Percentiles rank a stretch among this genome's conserved stretches.
phyloP scores from a whole-genome alignment of 1,140 invertebrate species.

The Bombyx mandarina region DNA sequence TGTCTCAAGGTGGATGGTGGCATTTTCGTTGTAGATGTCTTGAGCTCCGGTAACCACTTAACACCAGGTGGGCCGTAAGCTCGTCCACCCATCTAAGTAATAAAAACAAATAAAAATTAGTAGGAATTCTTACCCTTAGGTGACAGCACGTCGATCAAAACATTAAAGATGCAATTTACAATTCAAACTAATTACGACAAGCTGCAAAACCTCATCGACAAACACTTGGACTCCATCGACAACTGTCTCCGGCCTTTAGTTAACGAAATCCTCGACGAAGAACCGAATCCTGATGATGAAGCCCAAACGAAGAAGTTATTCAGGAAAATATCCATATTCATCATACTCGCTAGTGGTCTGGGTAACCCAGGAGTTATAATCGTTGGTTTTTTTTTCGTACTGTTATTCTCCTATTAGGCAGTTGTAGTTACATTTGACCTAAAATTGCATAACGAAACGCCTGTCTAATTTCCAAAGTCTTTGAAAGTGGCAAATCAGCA shows the following conservation, averaged over 20 bases:
- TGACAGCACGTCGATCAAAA: constrained; percentile 46
- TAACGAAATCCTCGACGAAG: constrained; percentile 72
- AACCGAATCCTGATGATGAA: constrained; percentile 52
- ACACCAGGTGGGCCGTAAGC: too few relatives aligned
- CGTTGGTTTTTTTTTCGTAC: constrained; percentile 22
- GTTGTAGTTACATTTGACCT: too few relatives aligned
- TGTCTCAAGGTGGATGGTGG: too few relatives aligned
- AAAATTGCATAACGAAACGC: too few relatives aligned
- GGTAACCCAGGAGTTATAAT: constrained; percentile 72
- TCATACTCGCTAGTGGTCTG: constrained; percentile 74
- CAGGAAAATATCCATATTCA: constrained; percentile 76
- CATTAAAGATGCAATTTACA: constrained; percentile 79
- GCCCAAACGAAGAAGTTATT: constrained; percentile 70
- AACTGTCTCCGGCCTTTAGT: constrained; percentile 67
- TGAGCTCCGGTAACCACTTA: too few relatives aligned
- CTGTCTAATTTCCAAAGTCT: too few relatives aligned
- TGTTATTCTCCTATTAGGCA: not conserved
- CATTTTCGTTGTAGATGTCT: too few relatives aligned
- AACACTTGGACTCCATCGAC: constrained; percentile 65
- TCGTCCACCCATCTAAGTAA: not conserved
- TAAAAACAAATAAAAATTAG: not conserved
- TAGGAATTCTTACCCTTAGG: constrained; percentile 19
- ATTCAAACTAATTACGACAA: constrained; percentile 79
- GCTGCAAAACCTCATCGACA: constrained; percentile 67
- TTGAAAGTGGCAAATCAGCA: too few relatives aligned